Base-by-base conservation (phyloP, 1,140 invertebrate genomes). In the Brachionus paranguensis region DNA sequence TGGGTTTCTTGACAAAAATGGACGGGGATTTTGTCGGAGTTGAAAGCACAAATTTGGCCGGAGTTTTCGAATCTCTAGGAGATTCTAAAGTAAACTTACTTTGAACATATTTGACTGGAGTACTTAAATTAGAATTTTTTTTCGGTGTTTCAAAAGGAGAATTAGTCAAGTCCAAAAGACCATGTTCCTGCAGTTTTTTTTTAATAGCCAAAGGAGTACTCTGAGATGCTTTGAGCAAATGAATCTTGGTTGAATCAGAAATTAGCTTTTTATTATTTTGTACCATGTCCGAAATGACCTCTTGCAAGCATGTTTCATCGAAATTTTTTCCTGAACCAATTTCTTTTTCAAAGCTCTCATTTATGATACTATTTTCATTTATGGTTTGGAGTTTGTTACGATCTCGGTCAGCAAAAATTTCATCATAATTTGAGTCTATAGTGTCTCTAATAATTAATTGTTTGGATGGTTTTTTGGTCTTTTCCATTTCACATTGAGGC, bases 11-110 rank as follows among this genome's bases (percentile, higher is more conserved):
- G 6, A 20, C n/a, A 27, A 81, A 60, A 11, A 81, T 45, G 24
- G 78, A 81, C 10, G 78, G 78, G 7, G 78, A 81, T 64, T 81
- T 81, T 12, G 78, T 81, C 3, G 78, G 78, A 24, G 78, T 81
- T 37, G n/a, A 45, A 10, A 81, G 33, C 11, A 81, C 50, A 53
- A 79, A n/a, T 60, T 55, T 79, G 3, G 12, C 37, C 20, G 70
- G 70, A 43, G 70, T 55, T 60, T 79, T 53, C 33, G 50, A 29
- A 64, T 45, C 37, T 6, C 37, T 81, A 6, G 78, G 78, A 14
- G 78, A 81, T 37, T 81, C 78, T n/a, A 68, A n/a, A 20, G 12
- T 11, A 81, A 81, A 64, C 64, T 81, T 81, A 60, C 64, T 81
- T 64, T 81, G 78, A 8, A 81, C n/a, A 64, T 81, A 81, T 37